Conservation (phyloP, 2,888 invertebrate species). For the Megaustenia siamemsis region DNA sequence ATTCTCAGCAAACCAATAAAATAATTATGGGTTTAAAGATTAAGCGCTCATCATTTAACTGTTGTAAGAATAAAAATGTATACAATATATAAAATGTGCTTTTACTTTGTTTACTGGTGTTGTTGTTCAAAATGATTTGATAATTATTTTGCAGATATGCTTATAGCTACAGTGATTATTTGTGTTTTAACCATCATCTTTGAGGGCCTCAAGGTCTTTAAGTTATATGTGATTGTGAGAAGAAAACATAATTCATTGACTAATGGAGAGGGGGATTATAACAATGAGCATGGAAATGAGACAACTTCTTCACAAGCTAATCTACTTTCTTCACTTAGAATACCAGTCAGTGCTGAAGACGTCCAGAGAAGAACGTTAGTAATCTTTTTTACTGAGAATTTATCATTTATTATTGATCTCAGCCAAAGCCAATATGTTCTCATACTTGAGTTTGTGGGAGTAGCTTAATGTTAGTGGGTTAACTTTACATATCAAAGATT, state of each 20-base stretch:
- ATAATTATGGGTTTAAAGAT: too few relatives aligned
- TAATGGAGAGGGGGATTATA: conserved; percentile 56
- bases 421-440: too few relatives aligned
- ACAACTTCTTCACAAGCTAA: conserved; percentile 57
- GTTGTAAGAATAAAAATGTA: too few relatives aligned
- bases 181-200: conserved; percentile 62
- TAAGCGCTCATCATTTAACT: too few relatives aligned
- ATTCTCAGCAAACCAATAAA: too few relatives aligned
- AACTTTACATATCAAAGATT: too few relatives aligned
- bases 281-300: conserved; percentile 57
- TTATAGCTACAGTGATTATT: conserved; percentile 61
- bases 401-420: not conserved
- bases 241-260: conserved; percentile 66
- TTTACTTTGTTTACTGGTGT: too few relatives aligned
- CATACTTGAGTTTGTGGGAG: too few relatives aligned
- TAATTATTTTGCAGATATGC: conserved; percentile 60
- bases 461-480: too few relatives aligned
- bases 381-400: not conserved
- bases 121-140: too few relatives aligned
- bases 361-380: conserved; percentile 54
- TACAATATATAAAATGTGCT: too few relatives aligned
- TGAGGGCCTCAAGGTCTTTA: conserved; percentile 64
- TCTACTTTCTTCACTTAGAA: conserved; percentile 63
- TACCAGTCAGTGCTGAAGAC: conserved; percentile 59
- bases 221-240: conserved; percentile 62